Evolutionary conservation across 1,140 invertebrate genomes (phyloP).

Genomic region (Habropoda laboriosa): DNA sequence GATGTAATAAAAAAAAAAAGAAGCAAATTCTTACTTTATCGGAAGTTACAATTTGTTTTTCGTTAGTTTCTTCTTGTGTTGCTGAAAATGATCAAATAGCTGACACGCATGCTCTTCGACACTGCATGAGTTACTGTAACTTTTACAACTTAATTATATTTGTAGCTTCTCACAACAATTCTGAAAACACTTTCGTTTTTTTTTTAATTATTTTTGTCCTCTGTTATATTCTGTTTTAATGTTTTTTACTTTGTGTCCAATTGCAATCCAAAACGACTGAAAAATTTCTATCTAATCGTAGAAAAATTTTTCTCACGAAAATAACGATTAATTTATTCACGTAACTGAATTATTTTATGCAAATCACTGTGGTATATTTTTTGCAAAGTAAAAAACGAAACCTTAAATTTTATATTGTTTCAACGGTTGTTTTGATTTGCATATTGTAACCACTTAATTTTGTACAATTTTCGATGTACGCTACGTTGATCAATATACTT

Average conservation of each 20-base stretch:
- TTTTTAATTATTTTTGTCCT: not conserved
- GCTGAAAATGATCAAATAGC: conserved; percentile 4
- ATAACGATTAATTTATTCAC: not conserved
- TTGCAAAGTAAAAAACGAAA: not conserved
- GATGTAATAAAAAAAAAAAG: not conserved
- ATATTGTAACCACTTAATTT: conserved; percentile 40
- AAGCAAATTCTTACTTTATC: no score
- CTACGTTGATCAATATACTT: conserved; percentile 59
- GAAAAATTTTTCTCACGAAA: not conserved
- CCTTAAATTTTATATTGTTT: not conserved
- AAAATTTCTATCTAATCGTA: not conserved
- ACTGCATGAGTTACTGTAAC: conserved; percentile 52
- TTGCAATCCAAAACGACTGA: conserved; percentile 58
- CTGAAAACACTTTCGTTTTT: not conserved
- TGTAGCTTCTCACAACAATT: conserved; percentile 25
- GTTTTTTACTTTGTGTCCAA: conserved; percentile 11
- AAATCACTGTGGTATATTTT: not conserved
- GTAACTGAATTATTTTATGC: not conserved
- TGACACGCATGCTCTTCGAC: conserved; percentile 41
- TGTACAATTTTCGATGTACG: conserved; percentile 59
- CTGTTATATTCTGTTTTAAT: not conserved
- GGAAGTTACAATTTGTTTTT: not conserved
- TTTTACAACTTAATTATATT: conserved; percentile 14
- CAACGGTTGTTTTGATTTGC: conserved; percentile 58
- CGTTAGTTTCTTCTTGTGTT: not conserved